Conservation (phyloP, 2,888 invertebrate species). For the Agonopterix arenella region DNA sequence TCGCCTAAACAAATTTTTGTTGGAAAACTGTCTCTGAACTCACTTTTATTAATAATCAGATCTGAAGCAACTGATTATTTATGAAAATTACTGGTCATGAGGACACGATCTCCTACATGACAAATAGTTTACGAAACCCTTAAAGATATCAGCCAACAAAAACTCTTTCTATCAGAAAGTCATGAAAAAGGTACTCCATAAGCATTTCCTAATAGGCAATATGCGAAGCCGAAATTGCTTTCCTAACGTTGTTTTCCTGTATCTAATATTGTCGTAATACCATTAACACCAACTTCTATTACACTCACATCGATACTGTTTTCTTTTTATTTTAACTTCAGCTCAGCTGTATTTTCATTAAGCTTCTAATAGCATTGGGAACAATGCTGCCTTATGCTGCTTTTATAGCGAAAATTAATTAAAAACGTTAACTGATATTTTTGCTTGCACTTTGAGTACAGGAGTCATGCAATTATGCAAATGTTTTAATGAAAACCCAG, state of each 20-base stretch:
- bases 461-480: too few relatives aligned
- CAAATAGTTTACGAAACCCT: too few relatives aligned
- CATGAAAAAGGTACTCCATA: conserved; percentile 21
- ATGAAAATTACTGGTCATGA: too few relatives aligned
- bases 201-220: conserved; percentile 65
- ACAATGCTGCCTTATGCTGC: conserved; percentile 1
- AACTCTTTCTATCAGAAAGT: background rate
- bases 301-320: conserved; percentile 24
- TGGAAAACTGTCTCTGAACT: too few relatives aligned
- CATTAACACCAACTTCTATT: conserved; percentile 53
- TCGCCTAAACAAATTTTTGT: too few relatives aligned
- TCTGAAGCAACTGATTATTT: too few relatives aligned
- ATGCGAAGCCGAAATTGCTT: conserved; percentile 74
- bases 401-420: conserved; percentile 6
- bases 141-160: too few relatives aligned
- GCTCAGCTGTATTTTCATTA: conserved; percentile 13
- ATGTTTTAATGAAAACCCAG: too few relatives aligned
- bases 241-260: conserved; percentile 66
- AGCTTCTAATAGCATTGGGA: conserved; percentile 4
- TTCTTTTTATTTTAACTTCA: conserved; percentile 22
- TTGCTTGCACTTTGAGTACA: too few relatives aligned
- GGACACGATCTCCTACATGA: too few relatives aligned
- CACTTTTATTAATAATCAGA: too few relatives aligned
- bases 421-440: conserved; percentile 3
- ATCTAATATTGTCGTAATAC: conserved; percentile 64